Base-by-base conservation (phyloP, 1,140 invertebrate genomes). In the Heliothis subflexa region DNA sequence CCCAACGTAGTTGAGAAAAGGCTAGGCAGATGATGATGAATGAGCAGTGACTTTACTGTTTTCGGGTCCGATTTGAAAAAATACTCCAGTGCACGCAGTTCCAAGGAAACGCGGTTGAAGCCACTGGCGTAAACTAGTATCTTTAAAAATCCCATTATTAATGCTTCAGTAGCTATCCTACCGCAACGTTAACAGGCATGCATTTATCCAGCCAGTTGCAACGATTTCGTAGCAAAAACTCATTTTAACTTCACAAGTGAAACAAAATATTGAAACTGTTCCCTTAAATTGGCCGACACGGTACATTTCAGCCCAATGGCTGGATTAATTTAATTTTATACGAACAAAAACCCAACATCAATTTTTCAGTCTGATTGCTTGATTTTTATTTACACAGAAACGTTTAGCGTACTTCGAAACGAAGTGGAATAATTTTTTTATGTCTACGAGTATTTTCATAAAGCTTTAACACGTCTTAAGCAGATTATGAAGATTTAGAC, bases 241-340 rank as follows among this genome's bases (percentile, higher is more conserved):
- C 14, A 33, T 45, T 45, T 64, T 16, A 64, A 64, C 10, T 10
- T 45, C 33, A 16, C 45, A n/a, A 47, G 61, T 18, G 45, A 64
- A 64, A 64, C 59, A 64, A 64, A 64, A 64, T 64, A 64, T 64
- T 64, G 61, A 45, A 16, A 45, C 61, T 64, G 61, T 64, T 10
- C 14, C 33, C 61, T 64, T 64, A 47, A 64, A 64, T 64, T 61
- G 59, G 61, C n/a, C 33, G 61, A 11, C 61, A 64, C 33, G 61
- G 33, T 64, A 64, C 33, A 64, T 64, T 64, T 28, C 33, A 64
- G 11, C 61, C 61, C 61, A 64, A 64, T 64, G 61, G 33, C n/a
- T 64, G 61, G 61, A 64, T 45, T 64, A 64, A 64, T 64, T 64
- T 64, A 64, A 64, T 64, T 64, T 64, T 64, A 64, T 45, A 64